Evolutionary conservation across 2,888 invertebrate species (phyloP).

Genomic region (Teleogryllus oceanicus): DNA sequence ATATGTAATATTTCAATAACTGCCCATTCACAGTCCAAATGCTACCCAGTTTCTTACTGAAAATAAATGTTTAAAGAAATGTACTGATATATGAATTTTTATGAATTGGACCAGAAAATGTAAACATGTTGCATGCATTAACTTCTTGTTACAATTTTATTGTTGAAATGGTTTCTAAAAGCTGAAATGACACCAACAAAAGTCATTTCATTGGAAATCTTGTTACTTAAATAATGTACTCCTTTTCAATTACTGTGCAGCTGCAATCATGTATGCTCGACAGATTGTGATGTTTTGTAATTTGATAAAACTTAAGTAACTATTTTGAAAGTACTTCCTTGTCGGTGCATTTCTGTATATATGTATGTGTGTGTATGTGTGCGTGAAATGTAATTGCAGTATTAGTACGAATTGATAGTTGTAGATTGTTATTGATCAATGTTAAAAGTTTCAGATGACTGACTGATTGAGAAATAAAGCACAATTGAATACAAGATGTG

Average conservation of each 20-base stretch:
- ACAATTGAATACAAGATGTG: too few species aligned
- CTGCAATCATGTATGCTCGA: constrained; percentile 26
- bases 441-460: too few species aligned
- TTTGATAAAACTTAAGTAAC: background rate
- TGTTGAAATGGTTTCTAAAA: background rate
- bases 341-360: constrained; percentile 1
- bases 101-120: background rate
- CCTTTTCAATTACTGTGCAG: background rate
- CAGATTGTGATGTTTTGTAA: constrained; percentile 25
- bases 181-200: background rate
- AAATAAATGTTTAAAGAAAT: background rate
- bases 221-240: background rate
- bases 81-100: background rate
- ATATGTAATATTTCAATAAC: background rate
- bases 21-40: background rate
- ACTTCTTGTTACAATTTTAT: background rate
- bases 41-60: too few species aligned
- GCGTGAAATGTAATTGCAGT: too few species aligned
- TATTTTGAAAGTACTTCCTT: constrained; percentile 12
- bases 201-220: background rate
- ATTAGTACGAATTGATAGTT: too few species aligned
- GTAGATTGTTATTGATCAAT: too few species aligned
- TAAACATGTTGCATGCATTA: background rate
- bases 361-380: background rate
- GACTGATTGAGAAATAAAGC: too few species aligned